Evolutionary conservation across 2,113 vertebrate species (phyloP).

Genomic region (Peucedramus taeniatus): DNA sequence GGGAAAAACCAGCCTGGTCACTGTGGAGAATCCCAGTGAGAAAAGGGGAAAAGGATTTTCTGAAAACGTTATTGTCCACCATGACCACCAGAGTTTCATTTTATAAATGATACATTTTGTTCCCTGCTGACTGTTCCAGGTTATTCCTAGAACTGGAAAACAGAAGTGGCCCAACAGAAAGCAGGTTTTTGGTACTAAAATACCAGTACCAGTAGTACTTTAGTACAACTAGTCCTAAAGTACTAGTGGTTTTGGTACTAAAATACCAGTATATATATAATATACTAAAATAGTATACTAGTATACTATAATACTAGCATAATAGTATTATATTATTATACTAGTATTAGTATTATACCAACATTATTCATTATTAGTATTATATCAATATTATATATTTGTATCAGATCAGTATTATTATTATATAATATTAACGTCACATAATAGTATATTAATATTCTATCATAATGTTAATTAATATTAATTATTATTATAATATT

Average conservation of each 20-base stretch:
- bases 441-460: no score
- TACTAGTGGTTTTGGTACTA: not conserved
- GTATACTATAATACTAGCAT: not conserved
- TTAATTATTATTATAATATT: no score
- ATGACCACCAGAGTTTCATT: not conserved
- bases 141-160: not conserved
- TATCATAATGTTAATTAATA: no score
- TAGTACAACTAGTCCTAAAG: not conserved
- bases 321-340: not conserved
- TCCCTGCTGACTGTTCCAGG: not conserved
- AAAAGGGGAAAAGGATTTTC: not conserved
- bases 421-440: not conserved
- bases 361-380: not conserved
- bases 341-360: not conserved
- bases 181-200: not conserved
- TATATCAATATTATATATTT: no score
- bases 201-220: accelerated
- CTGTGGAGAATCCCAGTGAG: not conserved
- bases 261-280: not conserved
- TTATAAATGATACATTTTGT: not conserved
- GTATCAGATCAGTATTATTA: no score
- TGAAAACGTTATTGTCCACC: not conserved
- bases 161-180: not conserved
- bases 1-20: not conserved
- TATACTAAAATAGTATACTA: not conserved